Evolutionary conservation across 2,113 vertebrate genomes (phyloP).

Genomic region (Cichladusa arquata): DNA sequence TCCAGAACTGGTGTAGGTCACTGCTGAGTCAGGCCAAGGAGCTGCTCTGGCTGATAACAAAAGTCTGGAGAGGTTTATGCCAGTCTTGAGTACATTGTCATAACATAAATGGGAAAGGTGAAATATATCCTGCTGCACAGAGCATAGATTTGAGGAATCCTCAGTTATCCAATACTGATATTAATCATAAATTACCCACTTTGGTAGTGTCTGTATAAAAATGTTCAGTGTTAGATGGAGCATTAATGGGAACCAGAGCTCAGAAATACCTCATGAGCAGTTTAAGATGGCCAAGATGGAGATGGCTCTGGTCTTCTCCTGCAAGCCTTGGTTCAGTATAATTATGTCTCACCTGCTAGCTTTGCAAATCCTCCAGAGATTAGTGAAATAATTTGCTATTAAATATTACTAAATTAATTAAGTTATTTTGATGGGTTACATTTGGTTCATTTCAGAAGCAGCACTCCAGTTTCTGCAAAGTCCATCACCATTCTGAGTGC

Average conservation of each 20-base stretch:
- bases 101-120: neutral
- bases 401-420: constrained; percentile 26
- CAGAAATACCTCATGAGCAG: neutral
- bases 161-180: neutral
- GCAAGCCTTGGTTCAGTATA: neutral
- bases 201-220: neutral
- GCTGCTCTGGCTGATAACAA: neutral
- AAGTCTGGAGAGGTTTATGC: neutral
- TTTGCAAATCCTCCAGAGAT: constrained; percentile 2
- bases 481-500: neutral
- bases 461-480: neutral
- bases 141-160: neutral
- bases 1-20: neutral
- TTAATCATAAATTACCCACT: neutral
- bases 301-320: neutral
- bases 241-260: neutral
- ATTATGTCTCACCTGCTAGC: neutral
- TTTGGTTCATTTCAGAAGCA: neutral
- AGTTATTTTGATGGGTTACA: neutral
- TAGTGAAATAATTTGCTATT: neutral
- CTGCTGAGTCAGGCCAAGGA: neutral
- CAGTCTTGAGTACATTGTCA: neutral
- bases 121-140: neutral
- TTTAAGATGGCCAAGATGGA: neutral
- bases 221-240: neutral